Base-by-base conservation (phyloP, 2,888 invertebrate species). In the Xylocampa areola region DNA sequence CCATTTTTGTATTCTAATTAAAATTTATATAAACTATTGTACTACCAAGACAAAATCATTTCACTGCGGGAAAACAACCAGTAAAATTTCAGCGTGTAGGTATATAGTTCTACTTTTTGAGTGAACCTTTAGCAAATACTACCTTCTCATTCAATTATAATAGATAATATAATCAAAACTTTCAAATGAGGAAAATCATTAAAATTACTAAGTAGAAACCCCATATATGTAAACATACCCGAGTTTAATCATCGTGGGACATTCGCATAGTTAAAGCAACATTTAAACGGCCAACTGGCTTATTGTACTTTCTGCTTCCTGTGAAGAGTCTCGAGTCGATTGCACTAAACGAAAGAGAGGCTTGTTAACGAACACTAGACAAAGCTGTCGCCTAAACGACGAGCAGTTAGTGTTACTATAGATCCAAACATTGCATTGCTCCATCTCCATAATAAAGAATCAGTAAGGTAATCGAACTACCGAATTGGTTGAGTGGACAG, bases 281-380 rank as follows among this genome's bases (percentile, higher is more conserved):
- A 53, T 60, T 72, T 65, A 54, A 61, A 37, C 54, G 36, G 41
- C 19, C 30, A 60, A 43, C 63, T 55, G 61, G 63, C 69, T 67
- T 63, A 76, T 77, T 75, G 70, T 69, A 75, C 62, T 58, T 66
- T 73, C 64, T 69, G 71, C 65, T 71, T 68, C 62, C 54, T 68
- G 53, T 76, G 68, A 73, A 81, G 76, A 79, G 76, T 78, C 84
- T 85, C 63, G 77, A 79, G 67, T 82, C 75, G 73, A 86, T 79
- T 73, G 81, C 82, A 74, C 80, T 82, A 77, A 79, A 64, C 75
- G 73, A 61, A 48, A 58, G 64, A 75, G 77, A 71, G 70, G n/a
- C n/a, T 77, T 77, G 76, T 81, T 75, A 72, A 72, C 75, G 68
- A 70, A 79, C 77, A 72, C 62, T 57, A 53, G 72, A 69, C 74